Conservation (phyloP, 2,797 vertebrate species). For the Eidolon dupreanum region DNA sequence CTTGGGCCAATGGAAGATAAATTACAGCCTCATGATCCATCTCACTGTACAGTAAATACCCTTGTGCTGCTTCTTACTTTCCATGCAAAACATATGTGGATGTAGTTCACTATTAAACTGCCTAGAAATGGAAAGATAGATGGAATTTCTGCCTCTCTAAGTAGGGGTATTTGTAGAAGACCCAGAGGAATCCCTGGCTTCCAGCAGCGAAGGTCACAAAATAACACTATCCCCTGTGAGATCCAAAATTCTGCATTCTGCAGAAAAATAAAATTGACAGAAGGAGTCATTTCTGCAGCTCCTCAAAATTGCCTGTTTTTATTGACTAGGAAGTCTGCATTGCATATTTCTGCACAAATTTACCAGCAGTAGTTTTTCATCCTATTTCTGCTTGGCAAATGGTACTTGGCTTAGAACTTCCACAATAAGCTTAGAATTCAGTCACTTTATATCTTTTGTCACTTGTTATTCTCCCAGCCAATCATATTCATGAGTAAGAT, state of each 20-base stretch:
- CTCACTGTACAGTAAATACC: constrained; percentile 23
- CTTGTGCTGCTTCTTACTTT: constrained; percentile 28
- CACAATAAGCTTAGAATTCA: neutral
- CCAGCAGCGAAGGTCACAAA: neutral
- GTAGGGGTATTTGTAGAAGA: constrained; percentile 1
- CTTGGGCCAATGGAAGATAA: constrained; percentile 44
- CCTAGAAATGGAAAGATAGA: neutral
- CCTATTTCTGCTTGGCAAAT: neutral
- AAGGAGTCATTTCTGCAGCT: neutral
- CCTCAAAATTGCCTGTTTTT: neutral
- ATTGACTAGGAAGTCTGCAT: neutral
- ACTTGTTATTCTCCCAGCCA: neutral
- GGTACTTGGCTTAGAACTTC: neutral
- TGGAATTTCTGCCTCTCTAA: neutral
- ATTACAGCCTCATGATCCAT: neutral
- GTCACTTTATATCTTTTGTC: neutral
- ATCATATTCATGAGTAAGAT: neutral
- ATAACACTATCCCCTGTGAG: neutral
- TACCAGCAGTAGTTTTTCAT: constrained; percentile 29
- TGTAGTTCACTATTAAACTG: neutral
- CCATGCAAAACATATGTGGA: constrained; percentile 60
- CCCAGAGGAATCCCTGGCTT: neutral
- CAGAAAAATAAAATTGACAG: constrained; percentile 30
- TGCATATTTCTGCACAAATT: neutral
- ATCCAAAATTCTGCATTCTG: neutral